A percentile compares a stretch with the other conserved stretches of the same genome.
These are phyloP conservation scores for Cenopis cana DNA, from an alignment of 2,888 invertebrate species.

Conservation along the genomic window DNA sequence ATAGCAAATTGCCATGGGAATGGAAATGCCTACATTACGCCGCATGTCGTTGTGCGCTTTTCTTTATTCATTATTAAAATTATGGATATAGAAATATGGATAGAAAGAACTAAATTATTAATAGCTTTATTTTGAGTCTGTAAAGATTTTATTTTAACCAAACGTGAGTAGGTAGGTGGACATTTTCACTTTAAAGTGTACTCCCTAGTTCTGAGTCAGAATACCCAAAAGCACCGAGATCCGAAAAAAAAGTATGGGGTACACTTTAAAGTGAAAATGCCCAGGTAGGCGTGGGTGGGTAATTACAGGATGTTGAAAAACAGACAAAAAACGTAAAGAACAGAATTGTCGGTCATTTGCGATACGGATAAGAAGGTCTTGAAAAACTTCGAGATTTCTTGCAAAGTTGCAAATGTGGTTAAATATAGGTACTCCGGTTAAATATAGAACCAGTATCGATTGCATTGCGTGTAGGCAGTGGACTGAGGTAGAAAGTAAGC, in stretches of 20 bases:
- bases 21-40: not conserved
- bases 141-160: too few species aligned
- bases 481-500: slow-evolving; percentile 36
- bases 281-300: too few species aligned
- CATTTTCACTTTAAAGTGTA: too few species aligned
- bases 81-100: too few species aligned
- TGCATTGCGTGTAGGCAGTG: slow-evolving; percentile 34
- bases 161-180: too few species aligned
- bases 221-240: too few species aligned
- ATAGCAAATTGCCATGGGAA: slow-evolving; percentile 31
- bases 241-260: too few species aligned
- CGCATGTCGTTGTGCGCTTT: not conserved
- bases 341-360: slow-evolving; percentile 25
- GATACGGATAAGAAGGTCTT: slow-evolving; percentile 17
- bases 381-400: slow-evolving; percentile 24
- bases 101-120: too few species aligned
- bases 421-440: slow-evolving; percentile 28
- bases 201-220: too few species aligned
- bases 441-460: slow-evolving; percentile 43
- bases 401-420: slow-evolving; percentile 20
- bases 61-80: not conserved
- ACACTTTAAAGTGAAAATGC: too few species aligned
- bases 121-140: too few species aligned
- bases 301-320: slow-evolving; percentile 38
- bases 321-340: slow-evolving; percentile 25